These are phyloP conservation scores for Hyles vespertilio DNA, from an alignment of 1,140 invertebrate genomes.

Conservation along the genomic window DNA sequence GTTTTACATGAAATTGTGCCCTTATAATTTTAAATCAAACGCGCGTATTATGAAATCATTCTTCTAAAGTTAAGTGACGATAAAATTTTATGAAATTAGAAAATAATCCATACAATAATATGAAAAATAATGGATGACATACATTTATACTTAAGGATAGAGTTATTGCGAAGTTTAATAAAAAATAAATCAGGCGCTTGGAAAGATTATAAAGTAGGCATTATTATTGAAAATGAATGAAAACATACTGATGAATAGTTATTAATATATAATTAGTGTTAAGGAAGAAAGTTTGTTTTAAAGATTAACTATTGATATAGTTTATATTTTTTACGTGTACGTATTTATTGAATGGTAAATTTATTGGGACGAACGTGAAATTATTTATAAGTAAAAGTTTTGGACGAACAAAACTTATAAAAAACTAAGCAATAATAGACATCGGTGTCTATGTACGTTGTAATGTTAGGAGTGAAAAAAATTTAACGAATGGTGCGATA, in stretches of 20 bases:
- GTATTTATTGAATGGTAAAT: constrained; percentile 76
- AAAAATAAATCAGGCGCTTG: constrained; percentile 63
- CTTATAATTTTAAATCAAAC: constrained; percentile 45
- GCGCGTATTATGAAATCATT: constrained; percentile 40
- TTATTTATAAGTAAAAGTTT: constrained; percentile 75
- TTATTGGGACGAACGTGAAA: constrained; percentile 73
- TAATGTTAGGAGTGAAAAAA: constrained; percentile 62
- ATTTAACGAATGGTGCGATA: constrained; percentile 71
- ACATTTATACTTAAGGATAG: constrained; percentile 48
- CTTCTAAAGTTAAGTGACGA: constrained; percentile 48
- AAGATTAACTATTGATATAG: constrained; percentile 76
- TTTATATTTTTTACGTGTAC: constrained; percentile 76
- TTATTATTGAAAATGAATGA: constrained; percentile 72
- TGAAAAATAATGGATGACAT: constrained; percentile 56
- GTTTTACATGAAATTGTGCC: constrained; percentile 40
- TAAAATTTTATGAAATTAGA: constrained; percentile 62
- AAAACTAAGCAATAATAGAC: constrained; percentile 75
- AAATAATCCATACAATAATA: constrained; percentile 47
- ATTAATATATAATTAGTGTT: constrained; percentile 74
- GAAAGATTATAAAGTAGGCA: constrained; percentile 75
- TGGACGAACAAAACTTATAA: constrained; percentile 70
- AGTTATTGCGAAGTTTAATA: constrained; percentile 27
- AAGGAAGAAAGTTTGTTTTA: constrained; percentile 72
- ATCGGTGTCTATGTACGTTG: constrained; percentile 70
- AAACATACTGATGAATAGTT: constrained; percentile 74